Base-by-base conservation (phyloP, 2,797 vertebrate genomes). In the Poeciliopsis infans region DNA sequence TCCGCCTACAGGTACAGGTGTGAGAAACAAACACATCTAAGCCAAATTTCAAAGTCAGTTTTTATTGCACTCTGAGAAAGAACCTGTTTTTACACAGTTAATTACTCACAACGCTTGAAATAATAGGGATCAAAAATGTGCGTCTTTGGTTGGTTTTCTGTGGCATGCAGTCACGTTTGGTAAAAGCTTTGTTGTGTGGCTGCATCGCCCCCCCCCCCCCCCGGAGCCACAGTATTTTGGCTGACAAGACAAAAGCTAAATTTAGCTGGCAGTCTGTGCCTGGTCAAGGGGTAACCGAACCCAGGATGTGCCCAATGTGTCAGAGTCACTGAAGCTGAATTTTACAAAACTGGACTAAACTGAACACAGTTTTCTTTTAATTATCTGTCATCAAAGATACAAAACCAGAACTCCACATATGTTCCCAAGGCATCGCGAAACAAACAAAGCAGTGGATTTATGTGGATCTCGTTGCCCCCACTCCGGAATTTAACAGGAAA, bases 1-100 rank as follows among this genome's bases (percentile, higher is more conserved):
- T 99, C 77, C 98, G 97, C 93, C 98, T 96, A 74, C 11, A 46
- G 81, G 79, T n/a, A 4, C 11, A 51, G 83, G 75, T 33, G 1
- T 25, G 36, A 46, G 39, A 66, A 59, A 41, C 71, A 16, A 41
- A 72, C 16, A 36, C 43, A 20, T 7, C 18, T 51, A 18, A 57
- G 66, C 20, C 47, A 46, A 77, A 66, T 71, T 45, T n/a, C 15
- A 69, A 49, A 31, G 16, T 51, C 2, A 25, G 15, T 10, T 61
- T 10, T 64, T 43, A 33, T 73, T 72, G 31, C 2, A 31, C 25
- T 47, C 2, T 5, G 31, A 36, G 46, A 46, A 31, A 53, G 5
- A 39, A 16, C 11, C 7, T 46, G 23, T 28, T n/a, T 45, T 45
- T 18, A 16, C 2, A 16, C 11, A 6, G 39, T 28, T 45, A 3